Evolutionary conservation across 2,113 vertebrate genomes (phyloP).

Genomic region (Psammodynastes pulverulentus): DNA sequence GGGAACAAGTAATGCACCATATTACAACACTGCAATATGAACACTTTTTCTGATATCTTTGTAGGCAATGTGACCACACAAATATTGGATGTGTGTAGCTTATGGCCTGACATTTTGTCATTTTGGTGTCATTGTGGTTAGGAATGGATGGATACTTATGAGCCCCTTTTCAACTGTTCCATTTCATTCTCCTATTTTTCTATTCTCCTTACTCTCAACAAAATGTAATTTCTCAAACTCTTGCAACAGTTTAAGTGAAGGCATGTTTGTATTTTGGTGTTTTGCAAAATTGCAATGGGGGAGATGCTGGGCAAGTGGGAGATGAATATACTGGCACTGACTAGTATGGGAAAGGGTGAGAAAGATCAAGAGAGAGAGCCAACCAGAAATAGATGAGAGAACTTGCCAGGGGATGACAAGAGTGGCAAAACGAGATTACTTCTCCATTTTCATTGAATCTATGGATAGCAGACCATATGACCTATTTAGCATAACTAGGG

Average conservation of each 20-base stretch:
- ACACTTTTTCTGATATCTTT: not conserved
- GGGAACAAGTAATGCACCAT: not conserved
- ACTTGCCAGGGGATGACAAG: not conserved
- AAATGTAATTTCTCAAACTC: not conserved
- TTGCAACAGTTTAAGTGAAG: not conserved
- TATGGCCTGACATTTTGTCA: not conserved
- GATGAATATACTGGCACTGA: not conserved
- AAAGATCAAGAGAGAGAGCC: not conserved
- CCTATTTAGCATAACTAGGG: not conserved
- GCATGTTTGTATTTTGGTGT: not conserved
- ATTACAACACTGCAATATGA: not conserved
- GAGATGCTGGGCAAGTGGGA: not conserved
- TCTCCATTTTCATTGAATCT: not conserved
- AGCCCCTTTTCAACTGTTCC: not conserved
- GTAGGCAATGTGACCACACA: not conserved
- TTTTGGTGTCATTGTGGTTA: not conserved
- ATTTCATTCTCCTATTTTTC: not conserved
- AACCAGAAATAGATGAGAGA: not conserved
- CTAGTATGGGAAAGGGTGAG: not conserved
- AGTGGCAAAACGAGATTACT: not conserved
- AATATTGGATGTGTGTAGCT: not conserved
- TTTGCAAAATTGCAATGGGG: not conserved
- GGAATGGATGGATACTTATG: not conserved
- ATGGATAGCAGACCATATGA: not conserved
- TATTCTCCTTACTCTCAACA: not conserved